These are phyloP conservation scores for Neocrepidodera transversa DNA, from an alignment of 2,888 invertebrate genomes.

Conservation along the genomic window DNA sequence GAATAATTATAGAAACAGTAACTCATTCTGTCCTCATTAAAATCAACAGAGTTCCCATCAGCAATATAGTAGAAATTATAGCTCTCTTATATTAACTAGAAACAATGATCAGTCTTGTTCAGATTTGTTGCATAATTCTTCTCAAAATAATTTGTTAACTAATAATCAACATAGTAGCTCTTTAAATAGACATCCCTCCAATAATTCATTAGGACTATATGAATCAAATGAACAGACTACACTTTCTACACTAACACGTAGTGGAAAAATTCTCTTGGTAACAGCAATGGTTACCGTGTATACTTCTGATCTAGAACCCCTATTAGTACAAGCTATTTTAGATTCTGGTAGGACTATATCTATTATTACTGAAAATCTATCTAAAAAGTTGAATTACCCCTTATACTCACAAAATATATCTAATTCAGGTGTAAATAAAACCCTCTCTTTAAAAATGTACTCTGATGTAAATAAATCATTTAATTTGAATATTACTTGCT, in stretches of 20 bases:
- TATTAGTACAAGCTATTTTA: background rate
- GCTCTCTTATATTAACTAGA: background rate
- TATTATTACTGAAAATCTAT: background rate
- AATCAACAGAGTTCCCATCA: background rate
- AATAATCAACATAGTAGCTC: background rate
- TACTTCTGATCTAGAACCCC: background rate
- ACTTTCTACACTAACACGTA: too few species aligned
- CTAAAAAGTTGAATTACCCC: background rate
- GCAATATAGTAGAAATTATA: constrained; percentile 1
- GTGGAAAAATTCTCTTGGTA: constrained; percentile 1
- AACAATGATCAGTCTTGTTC: background rate
- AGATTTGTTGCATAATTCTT: background rate
- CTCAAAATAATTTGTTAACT: background rate
- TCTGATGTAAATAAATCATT: background rate
- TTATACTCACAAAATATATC: too few species aligned
- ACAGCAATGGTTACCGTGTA: constrained; percentile 1
- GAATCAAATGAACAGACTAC: background rate
- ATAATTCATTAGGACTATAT: background rate
- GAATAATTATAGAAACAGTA: background rate
- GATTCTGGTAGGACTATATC: background rate
- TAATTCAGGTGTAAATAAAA: background rate
- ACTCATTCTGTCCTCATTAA: background rate
- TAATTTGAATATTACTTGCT: background rate
- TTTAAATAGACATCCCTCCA: background rate
- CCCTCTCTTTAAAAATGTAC: background rate